These are phyloP conservation scores for Caenorhabditis macrosperma DNA, from an alignment of 2,888 invertebrate species.

Conservation along the genomic window DNA sequence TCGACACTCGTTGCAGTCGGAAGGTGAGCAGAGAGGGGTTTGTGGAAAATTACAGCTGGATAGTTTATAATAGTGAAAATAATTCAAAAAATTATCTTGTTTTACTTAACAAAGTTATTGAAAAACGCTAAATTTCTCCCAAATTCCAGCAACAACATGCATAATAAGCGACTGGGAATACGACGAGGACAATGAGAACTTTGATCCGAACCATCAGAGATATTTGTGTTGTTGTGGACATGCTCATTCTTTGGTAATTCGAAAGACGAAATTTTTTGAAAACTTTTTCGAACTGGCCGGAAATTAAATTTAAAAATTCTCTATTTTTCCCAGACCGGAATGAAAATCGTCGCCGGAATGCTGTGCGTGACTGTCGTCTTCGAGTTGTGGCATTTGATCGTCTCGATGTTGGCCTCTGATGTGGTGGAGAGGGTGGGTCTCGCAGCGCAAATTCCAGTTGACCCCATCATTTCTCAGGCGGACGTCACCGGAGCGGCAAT, in stretches of 20 bases:
- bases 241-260: conserved; percentile 65
- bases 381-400: conserved; percentile 71
- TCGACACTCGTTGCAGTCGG: conserved; percentile 44
- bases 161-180: conserved; percentile 56
- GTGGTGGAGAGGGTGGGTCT: conserved; percentile 33
- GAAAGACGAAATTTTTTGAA: background rate
- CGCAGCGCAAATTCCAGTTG: background rate
- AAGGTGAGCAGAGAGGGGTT: conserved; percentile 23
- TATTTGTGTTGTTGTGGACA: conserved; percentile 70
- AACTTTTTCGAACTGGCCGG: background rate
- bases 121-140: no score
- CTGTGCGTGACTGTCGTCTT: conserved; percentile 70
- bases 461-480: conserved; percentile 24
- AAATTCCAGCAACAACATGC: conserved; percentile 40
- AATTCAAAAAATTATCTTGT: background rate
- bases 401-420: conserved; percentile 44
- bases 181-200: conserved; percentile 46
- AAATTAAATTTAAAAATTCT: conserved; percentile 1
- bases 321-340: conserved; percentile 64
- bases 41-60: background rate
- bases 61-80: background rate
- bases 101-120: no score
- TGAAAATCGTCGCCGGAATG: conserved; percentile 73
- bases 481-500: conserved; percentile 50
- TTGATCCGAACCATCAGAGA: conserved; percentile 67